Base-by-base conservation (phyloP, 2,113 vertebrate species). In the Pitta sordida region DNA sequence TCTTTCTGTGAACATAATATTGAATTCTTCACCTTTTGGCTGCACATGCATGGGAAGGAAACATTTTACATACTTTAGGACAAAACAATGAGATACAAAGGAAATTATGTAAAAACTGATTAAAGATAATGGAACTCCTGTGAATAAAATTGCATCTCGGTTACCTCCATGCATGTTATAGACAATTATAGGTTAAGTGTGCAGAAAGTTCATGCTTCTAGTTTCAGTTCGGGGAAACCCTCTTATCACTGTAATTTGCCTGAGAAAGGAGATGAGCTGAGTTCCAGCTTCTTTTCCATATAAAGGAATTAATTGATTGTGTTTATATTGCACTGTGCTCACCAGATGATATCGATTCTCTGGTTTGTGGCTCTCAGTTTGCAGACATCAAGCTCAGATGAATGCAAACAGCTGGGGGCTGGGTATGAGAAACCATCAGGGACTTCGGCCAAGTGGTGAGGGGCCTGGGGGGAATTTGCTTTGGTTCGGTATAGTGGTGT, bases 281-380 rank as follows among this genome's bases (percentile, higher is more conserved):
- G 63, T 93, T 91, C 56, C 88, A 78, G 46, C 56, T 86, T 80
- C 39, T 96, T 88, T 81, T 82, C 80, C 65, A 56, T 68, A 94
- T 44, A 92, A 96, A 93, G 86, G 68, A 88, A 88, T 90, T 90
- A 96, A 93, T 83, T 88, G 64, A 75, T 88, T 78, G 76, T 55
- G 59, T 91, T 95, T 86, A 88, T 80, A 43, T 55, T 86, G 49
- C 19, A 10, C 84, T 62, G 62, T 84, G 68, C 73, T 93, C 75
- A 36, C 64, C 65, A 88, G 74, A 70, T 63, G 43, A 56, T 88
- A 86, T 75, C 8, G 21, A 48, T 88, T 93, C 95, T 63, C 71
- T 49, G 39, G 85, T 83, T 91, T 78, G 51, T 68, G 80, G 60
- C 30, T 95, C 88, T 86, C 63, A 34, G 56, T 77, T 81, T 94